Evolutionary conservation across 2,797 vertebrate genomes (phyloP).

Genomic region (Myioborus miniatus): DNA sequence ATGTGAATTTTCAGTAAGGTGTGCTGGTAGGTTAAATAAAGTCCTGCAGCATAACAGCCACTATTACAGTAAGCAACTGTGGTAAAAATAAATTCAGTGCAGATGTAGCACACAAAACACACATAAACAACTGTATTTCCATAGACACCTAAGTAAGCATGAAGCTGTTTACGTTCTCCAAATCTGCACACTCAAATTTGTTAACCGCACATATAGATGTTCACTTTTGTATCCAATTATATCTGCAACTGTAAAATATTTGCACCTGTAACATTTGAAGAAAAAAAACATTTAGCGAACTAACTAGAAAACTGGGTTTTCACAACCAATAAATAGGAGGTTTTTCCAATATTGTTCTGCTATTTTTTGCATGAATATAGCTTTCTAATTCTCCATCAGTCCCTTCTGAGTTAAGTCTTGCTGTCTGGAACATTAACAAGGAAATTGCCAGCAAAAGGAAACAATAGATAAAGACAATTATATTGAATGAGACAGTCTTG

Average conservation of each 20-base stretch:
- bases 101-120: slow-evolving; percentile 2
- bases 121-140: neutral
- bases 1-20: neutral
- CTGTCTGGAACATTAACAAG: neutral
- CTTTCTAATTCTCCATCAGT: neutral
- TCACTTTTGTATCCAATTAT: neutral
- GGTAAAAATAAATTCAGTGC: slow-evolving; percentile 10
- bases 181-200: neutral
- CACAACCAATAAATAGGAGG: neutral
- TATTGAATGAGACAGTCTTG: neutral
- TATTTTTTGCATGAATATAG: neutral
- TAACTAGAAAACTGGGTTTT: neutral
- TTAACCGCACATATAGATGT: neutral
- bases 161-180: slow-evolving; percentile 29
- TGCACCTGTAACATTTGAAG: neutral
- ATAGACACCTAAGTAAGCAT: slow-evolving; percentile 17
- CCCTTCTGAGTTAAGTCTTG: neutral
- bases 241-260: neutral
- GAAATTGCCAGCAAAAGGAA: neutral
- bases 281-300: neutral
- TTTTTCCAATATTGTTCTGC: neutral
- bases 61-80: neutral
- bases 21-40: neutral
- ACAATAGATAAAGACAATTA: neutral
- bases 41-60: neutral